Evolutionary conservation across 2,888 invertebrate species (phyloP).

Genomic region (Pocota personata): DNA sequence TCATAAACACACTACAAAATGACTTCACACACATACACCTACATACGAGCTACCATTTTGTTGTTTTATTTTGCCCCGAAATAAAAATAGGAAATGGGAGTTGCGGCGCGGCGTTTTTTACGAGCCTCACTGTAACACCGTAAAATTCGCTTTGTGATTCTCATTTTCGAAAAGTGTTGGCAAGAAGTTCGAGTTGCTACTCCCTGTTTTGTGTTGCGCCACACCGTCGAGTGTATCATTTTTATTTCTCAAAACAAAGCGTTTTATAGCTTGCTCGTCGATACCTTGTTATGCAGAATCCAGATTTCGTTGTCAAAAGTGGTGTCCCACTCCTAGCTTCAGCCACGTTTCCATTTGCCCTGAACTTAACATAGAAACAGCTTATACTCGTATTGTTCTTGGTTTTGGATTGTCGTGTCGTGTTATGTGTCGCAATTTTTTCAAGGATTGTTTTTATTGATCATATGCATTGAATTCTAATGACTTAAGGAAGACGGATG

Average conservation of each 20-base stretch:
- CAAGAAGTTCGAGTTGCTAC: background rate
- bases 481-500: constrained; percentile 45
- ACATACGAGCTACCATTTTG: background rate
- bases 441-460: constrained; percentile 67
- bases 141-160: constrained; percentile 36
- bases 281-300: constrained; percentile 62
- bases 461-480: constrained; percentile 66
- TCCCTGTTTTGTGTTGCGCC: constrained; percentile 6
- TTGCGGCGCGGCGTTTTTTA: constrained; percentile 33
- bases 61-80: background rate
- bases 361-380: constrained; percentile 40
- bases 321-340: constrained; percentile 3
- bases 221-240: constrained; percentile 40
- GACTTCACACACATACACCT: background rate
- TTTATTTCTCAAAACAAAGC: constrained; percentile 56
- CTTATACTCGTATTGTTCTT: constrained; percentile 31
- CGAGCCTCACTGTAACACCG: constrained; percentile 22
- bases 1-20: constrained; percentile 40
- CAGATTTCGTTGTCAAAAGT: constrained; percentile 56
- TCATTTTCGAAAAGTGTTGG: constrained; percentile 13
- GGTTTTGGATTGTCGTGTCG: constrained; percentile 22
- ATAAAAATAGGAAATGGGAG: constrained; percentile 23
- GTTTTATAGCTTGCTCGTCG: constrained; percentile 66
- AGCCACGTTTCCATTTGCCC: background rate
- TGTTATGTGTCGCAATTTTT: constrained; percentile 49